A percentile compares a stretch with the other conserved stretches of the same genome.
Conservation (phyloP, 2,888 invertebrate genomes). For the Xestoiulus laeticollis region DNA sequence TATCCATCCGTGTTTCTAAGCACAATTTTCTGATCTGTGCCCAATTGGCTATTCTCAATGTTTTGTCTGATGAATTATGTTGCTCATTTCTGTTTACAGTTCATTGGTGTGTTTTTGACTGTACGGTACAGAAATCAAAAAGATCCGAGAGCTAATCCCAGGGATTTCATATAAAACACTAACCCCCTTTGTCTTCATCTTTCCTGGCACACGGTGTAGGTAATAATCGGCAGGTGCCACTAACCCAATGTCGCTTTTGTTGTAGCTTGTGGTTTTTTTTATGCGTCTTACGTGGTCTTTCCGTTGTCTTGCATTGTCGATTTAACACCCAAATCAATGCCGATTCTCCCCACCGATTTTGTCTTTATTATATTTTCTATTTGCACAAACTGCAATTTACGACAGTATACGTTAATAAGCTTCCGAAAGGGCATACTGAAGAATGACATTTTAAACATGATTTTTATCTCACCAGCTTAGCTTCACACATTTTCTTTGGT, state of each 20-base stretch:
- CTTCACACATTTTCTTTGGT: neutral
- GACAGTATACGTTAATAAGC: too few relatives aligned
- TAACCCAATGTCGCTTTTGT: conserved; percentile 21
- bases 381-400: neutral
- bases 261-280: conserved; percentile 24
- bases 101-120: conserved; percentile 96
- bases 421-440: neutral
- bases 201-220: conserved; percentile 54
- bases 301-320: neutral
- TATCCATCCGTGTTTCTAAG: neutral
- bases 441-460: neutral
- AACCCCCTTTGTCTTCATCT: conserved; percentile 52
- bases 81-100: conserved; percentile 72
- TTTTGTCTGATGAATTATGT: conserved; percentile 36
- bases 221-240: conserved; percentile 46
- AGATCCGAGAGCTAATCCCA: conserved; percentile 95
- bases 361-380: neutral
- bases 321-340: conserved; percentile 50
- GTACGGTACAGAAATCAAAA: conserved; percentile 98
- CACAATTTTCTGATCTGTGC: conserved; percentile 4
- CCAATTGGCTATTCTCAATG: neutral
- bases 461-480: neutral
- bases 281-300: neutral
- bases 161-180: conserved; percentile 87
- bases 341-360: neutral